phyloP scores from a whole-genome alignment of 2,888 invertebrate species.

The Hoplodrina blanda region DNA sequence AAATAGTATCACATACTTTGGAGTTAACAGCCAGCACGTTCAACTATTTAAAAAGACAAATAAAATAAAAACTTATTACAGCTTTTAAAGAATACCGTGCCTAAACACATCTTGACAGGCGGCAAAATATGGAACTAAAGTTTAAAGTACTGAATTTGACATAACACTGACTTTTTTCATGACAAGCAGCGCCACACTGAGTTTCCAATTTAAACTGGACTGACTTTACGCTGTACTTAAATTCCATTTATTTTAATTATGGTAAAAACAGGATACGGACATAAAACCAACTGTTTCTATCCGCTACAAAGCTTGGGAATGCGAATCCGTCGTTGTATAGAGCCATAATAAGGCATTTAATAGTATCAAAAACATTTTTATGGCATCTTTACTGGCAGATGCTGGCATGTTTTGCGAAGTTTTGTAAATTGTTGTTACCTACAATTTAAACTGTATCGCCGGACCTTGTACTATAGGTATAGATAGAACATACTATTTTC shows the following conservation, averaged over 20 bases:
- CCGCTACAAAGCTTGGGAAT: slow-evolving; percentile 20
- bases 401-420: slow-evolving; percentile 14
- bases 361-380: slow-evolving; percentile 41
- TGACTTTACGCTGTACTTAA: slow-evolving; percentile 2
- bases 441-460: not conserved
- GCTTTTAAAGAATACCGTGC: not conserved
- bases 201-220: slow-evolving; percentile 3
- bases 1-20: not conserved
- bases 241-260: slow-evolving; percentile 44
- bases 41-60: slow-evolving; percentile 7
- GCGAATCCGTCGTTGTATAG: slow-evolving; percentile 25
- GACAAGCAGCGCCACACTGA: slow-evolving; percentile 3
- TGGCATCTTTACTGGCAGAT: slow-evolving; percentile 48
- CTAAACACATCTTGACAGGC: not conserved
- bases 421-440: slow-evolving; percentile 32
- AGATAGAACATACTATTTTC: not conserved
- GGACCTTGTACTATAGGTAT: not conserved
- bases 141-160: slow-evolving; percentile 11
- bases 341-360: slow-evolving; percentile 31
- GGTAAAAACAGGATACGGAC: slow-evolving; percentile 47
- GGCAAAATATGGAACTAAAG: slow-evolving; percentile 15
- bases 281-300: slow-evolving; percentile 21
- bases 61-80: slow-evolving; percentile 6
- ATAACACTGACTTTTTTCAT: not conserved
- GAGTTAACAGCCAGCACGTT: slow-evolving; percentile 2